phyloP scores from a whole-genome alignment of 2,888 invertebrate genomes.

The Phyllotreta striolata region DNA sequence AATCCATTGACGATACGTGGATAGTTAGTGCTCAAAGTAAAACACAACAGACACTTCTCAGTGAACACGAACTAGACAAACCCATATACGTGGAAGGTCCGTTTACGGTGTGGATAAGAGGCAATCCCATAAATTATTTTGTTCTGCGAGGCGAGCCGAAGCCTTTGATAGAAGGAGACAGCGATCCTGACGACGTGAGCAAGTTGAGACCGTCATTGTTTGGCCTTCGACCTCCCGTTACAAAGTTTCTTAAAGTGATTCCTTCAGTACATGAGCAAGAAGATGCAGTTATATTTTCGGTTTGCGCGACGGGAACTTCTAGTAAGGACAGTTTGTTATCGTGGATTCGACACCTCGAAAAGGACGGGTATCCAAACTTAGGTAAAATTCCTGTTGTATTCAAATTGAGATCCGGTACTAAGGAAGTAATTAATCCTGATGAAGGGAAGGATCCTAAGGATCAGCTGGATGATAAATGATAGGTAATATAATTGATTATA shows the following conservation, averaged over 20 bases:
- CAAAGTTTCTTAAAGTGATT: slow-evolving; percentile 55
- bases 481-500: slow-evolving; percentile 1
- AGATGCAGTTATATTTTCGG: slow-evolving; percentile 86
- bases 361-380: slow-evolving; percentile 76
- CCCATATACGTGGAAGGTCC: slow-evolving; percentile 87
- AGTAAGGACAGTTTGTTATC: slow-evolving; percentile 91
- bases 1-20: slow-evolving; percentile 89
- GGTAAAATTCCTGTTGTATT: slow-evolving; percentile 85
- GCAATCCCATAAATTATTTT: slow-evolving; percentile 83
- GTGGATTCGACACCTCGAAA: slow-evolving; percentile 85
- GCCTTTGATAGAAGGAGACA: slow-evolving; percentile 60
- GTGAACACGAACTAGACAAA: slow-evolving; percentile 67
- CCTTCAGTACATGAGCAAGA: slow-evolving; percentile 90
- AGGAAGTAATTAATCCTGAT: slow-evolving; percentile 52
- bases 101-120: slow-evolving; percentile 79
- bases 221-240: slow-evolving; percentile 61
- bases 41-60: slow-evolving; percentile 74
- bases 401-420: slow-evolving; percentile 73
- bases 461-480: slow-evolving; percentile 11
- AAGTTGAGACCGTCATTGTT: slow-evolving; percentile 69
- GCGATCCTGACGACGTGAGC: slow-evolving; percentile 78
- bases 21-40: slow-evolving; percentile 87
- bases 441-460: slow-evolving; percentile 20
- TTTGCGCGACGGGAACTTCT: slow-evolving; percentile 92
- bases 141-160: slow-evolving; percentile 77